phyloP scores from a whole-genome alignment of 2,888 invertebrate genomes.

The Blastobasis lacticolella region DNA sequence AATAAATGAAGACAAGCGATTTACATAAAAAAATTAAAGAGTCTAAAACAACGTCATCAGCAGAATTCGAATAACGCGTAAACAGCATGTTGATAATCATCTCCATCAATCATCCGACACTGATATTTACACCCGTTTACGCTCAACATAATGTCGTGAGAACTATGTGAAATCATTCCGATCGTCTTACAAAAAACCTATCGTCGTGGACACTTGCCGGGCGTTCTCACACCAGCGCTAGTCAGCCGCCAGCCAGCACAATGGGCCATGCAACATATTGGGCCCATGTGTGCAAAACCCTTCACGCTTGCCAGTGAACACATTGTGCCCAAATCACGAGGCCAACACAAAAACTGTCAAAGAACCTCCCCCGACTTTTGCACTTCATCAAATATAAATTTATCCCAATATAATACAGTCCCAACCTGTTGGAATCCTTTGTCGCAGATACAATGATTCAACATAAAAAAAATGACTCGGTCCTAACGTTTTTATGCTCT shows the following conservation, averaged over 20 bases:
- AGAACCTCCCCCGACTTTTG: constrained; percentile 58
- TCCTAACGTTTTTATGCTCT: constrained; percentile 26
- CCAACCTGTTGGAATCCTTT: constrained; percentile 53
- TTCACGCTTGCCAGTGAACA: constrained; percentile 47
- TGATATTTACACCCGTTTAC: too few relatives aligned
- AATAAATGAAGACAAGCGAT: too few relatives aligned
- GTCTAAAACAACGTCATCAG: too few relatives aligned
- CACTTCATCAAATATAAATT: constrained; percentile 73
- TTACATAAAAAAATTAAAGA: too few relatives aligned
- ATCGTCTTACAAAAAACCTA: constrained; percentile 20
- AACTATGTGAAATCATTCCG: constrained; percentile 14
- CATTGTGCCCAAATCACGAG: constrained; percentile 51
- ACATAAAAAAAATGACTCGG: constrained; percentile 33
- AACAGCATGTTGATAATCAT: too few relatives aligned
- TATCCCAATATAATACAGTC: constrained; percentile 54
- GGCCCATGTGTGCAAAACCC: constrained; percentile 63
- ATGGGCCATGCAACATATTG: constrained; percentile 46
- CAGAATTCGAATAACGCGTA: too few relatives aligned
- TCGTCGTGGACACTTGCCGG: constrained; percentile 23
- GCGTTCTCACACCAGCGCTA: constrained; percentile 51
- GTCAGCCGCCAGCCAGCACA: constrained; percentile 43
- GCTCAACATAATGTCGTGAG: constrained; percentile 13
- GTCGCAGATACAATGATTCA: constrained; percentile 23
- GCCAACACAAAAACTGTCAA: constrained; percentile 51
- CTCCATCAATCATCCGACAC: too few relatives aligned